These are phyloP conservation scores for Actenoides lindsayi DNA, from an alignment of 2,113 vertebrate species.

Conservation along the genomic window DNA sequence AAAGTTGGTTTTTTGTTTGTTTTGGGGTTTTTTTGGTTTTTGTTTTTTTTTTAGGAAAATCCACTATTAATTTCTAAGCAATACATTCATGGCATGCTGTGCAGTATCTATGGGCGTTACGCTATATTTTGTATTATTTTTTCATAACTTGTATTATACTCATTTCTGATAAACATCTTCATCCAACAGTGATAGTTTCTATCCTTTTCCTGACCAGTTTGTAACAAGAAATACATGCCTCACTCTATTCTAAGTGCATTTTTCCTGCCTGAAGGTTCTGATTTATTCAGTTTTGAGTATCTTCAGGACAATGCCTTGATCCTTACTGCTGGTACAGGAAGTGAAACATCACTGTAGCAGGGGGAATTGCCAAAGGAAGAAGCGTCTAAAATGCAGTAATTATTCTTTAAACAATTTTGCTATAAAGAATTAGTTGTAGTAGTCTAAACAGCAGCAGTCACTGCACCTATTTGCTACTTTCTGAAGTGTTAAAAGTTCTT, in stretches of 20 bases:
- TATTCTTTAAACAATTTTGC: neutral
- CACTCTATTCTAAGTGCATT: neutral
- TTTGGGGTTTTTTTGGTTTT: neutral
- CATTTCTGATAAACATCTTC: neutral
- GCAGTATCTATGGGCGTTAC: neutral
- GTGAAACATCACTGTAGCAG: neutral
- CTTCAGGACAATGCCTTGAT: neutral
- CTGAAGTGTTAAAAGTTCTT: neutral
- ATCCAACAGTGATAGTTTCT: neutral
- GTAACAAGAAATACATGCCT: neutral
- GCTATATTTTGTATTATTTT: neutral
- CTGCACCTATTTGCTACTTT: neutral
- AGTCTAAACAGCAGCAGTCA: neutral
- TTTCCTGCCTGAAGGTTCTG: neutral
- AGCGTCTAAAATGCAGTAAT: neutral
- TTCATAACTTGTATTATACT: neutral
- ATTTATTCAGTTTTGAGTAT: neutral
- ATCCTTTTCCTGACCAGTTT: neutral
- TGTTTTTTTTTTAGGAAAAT: neutral
- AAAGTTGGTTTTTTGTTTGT: no score
- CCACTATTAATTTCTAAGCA: neutral
- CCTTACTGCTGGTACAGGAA: neutral
- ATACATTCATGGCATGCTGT: neutral
- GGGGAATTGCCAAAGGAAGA: neutral
- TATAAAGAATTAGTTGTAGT: neutral